phyloP scores from a whole-genome alignment of 2,797 vertebrate species.

The Darevskia mixta region DNA sequence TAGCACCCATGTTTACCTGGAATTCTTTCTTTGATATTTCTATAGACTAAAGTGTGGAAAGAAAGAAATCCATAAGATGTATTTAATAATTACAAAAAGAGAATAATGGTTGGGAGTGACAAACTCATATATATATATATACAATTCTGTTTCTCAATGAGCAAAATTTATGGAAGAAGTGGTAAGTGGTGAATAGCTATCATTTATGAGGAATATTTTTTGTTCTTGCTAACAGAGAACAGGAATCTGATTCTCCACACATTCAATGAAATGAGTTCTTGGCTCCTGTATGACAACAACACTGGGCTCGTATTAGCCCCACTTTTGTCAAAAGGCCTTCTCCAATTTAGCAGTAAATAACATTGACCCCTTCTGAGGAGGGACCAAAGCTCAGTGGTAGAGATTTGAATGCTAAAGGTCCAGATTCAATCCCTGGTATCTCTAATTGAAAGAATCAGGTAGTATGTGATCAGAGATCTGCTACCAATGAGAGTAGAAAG shows the following conservation, averaged over 20 bases:
- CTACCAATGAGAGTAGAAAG: no score
- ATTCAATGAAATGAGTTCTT: no score
- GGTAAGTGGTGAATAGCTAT: neutral
- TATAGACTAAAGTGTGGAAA: slow-evolving; percentile 21
- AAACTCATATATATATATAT: neutral
- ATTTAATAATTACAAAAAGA: neutral
- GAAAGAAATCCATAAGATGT: neutral
- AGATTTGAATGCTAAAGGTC: no score
- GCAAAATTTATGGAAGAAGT: no score
- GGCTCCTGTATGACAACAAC: neutral
- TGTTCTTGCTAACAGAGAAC: neutral
- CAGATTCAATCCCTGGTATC: no score
- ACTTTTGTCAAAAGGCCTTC: neutral
- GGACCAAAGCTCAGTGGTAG: no score
- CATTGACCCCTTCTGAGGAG: no score
- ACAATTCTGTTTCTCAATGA: neutral
- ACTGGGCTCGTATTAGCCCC: neutral
- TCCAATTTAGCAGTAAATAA: no score
- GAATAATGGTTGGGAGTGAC: neutral
- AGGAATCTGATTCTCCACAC: neutral
- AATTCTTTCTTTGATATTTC: slow-evolving; percentile 2
- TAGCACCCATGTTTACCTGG: neutral
- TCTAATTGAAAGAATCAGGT: no score
- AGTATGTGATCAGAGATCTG: no score
- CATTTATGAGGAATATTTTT: neutral